These are phyloP conservation scores for Macroramphosus scolopax DNA, from an alignment of 2,797 vertebrate genomes.

Conservation along the genomic window DNA sequence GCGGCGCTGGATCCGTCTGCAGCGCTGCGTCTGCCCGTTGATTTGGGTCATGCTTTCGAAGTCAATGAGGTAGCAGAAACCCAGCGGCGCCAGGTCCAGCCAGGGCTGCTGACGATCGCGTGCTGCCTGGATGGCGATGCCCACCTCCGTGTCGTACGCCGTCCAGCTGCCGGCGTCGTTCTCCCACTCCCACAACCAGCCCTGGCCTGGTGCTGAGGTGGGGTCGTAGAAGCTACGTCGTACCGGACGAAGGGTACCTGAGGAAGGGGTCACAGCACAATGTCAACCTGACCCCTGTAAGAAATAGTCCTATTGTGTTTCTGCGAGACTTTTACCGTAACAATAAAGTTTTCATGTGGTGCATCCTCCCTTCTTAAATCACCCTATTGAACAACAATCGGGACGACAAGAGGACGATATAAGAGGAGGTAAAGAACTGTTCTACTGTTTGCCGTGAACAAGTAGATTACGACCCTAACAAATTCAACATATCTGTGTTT, in stretches of 20 bases:
- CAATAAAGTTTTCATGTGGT: neutral
- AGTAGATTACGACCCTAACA: slow-evolving; percentile 49
- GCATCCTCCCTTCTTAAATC: neutral
- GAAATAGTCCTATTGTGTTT: too few species aligned
- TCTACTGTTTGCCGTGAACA: slow-evolving; percentile 29
- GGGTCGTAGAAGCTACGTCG: slow-evolving; percentile 93
- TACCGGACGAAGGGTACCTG: slow-evolving; percentile 93
- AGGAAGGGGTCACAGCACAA: slow-evolving; percentile 2
- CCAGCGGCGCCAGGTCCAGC: slow-evolving; percentile 91
- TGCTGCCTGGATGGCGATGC: slow-evolving; percentile 92
- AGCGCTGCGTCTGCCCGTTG: slow-evolving; percentile 93
- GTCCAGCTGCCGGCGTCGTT: slow-evolving; percentile 92
- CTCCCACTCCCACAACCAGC: slow-evolving; percentile 97
- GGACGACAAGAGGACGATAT: neutral
- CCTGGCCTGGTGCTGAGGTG: slow-evolving; percentile 89
- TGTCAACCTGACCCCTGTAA: too few species aligned
- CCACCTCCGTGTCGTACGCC: slow-evolving; percentile 91
- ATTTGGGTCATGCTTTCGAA: slow-evolving; percentile 96
- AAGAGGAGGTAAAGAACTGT: slow-evolving; percentile 5
- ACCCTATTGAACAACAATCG: neutral
- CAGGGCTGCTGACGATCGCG: slow-evolving; percentile 92
- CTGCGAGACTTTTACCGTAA: neutral
- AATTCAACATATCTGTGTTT: slow-evolving; percentile 68
- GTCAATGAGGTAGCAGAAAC: slow-evolving; percentile 94
- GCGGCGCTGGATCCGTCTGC: slow-evolving; percentile 88